These are phyloP conservation scores for Hemicentrotus pulcherrimus DNA, from an alignment of 35 echinoderm and acorn worm genomes.

Conservation along the genomic window DNA sequence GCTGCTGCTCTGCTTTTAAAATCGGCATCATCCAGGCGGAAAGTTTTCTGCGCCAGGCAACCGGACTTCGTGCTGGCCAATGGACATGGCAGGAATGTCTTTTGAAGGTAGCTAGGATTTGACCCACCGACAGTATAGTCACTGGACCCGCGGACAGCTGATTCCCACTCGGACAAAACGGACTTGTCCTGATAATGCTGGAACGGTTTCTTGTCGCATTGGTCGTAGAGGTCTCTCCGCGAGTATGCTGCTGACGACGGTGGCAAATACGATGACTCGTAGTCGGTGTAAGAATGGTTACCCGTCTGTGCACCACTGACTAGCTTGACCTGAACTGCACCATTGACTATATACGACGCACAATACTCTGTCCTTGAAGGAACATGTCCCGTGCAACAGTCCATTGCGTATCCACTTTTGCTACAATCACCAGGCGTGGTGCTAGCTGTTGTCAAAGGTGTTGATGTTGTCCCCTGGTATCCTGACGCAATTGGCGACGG, in stretches of 20 bases:
- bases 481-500: conserved; percentile 50
- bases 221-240: conserved; percentile 2
- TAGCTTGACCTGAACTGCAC: conserved; percentile 81
- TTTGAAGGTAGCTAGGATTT: conserved; percentile 37
- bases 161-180: conserved; percentile 49
- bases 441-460: conserved; percentile 54
- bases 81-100: conserved; percentile 69
- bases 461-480: conserved; percentile 22
- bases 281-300: conserved; percentile 6
- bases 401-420: conserved; percentile 34
- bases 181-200: conserved; percentile 48
- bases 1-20: conserved; percentile 18
- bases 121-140: conserved; percentile 51
- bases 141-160: background rate
- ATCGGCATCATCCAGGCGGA: conserved; percentile 35
- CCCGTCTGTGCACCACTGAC: conserved; percentile 56
- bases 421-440: background rate
- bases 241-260: conserved; percentile 40
- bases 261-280: conserved; percentile 43
- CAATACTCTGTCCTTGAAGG: conserved; percentile 69
- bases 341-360: conserved; percentile 78
- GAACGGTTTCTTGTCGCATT: conserved; percentile 64
- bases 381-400: conserved; percentile 57
- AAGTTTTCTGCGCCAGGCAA: conserved; percentile 70
- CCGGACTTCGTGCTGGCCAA: conserved; percentile 82